Conservation (phyloP, 2,888 invertebrate species). For the Anthophora plumipes region DNA sequence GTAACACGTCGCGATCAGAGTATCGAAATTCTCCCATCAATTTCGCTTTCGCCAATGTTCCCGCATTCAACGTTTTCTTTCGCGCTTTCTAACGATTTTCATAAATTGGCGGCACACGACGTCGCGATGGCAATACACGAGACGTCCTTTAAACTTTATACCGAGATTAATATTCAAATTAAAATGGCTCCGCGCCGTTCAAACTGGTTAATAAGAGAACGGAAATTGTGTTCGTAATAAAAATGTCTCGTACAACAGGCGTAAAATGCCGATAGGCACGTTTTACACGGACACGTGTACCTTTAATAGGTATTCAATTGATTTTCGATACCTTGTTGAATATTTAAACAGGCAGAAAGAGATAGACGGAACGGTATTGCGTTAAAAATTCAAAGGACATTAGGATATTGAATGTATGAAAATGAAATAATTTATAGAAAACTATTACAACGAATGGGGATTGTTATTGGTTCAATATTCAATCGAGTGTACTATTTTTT, state of each 20-base stretch:
- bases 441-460: no score
- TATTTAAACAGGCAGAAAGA: not conserved
- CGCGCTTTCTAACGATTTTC: not conserved
- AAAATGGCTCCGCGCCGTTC: not conserved
- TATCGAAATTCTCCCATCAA: not conserved
- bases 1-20: not conserved
- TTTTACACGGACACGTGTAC: not conserved
- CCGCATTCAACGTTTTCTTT: not conserved
- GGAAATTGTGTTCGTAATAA: not conserved
- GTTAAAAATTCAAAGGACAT: not conserved
- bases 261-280: not conserved
- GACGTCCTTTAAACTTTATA: not conserved
- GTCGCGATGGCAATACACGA: not conserved
- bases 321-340: not conserved
- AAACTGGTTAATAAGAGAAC: not conserved
- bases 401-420: no score
- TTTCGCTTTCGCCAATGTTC: not conserved
- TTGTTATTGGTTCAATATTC: no score
- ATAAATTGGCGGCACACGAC: not conserved
- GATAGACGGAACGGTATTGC: not conserved
- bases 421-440: no score
- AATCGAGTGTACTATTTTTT: no score
- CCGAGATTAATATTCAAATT: constrained; percentile 4
- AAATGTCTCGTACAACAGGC: not conserved
- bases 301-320: constrained; percentile 12